These are phyloP conservation scores for Amazona guildingii DNA, from an alignment of 2,113 vertebrate genomes.

Conservation along the genomic window DNA sequence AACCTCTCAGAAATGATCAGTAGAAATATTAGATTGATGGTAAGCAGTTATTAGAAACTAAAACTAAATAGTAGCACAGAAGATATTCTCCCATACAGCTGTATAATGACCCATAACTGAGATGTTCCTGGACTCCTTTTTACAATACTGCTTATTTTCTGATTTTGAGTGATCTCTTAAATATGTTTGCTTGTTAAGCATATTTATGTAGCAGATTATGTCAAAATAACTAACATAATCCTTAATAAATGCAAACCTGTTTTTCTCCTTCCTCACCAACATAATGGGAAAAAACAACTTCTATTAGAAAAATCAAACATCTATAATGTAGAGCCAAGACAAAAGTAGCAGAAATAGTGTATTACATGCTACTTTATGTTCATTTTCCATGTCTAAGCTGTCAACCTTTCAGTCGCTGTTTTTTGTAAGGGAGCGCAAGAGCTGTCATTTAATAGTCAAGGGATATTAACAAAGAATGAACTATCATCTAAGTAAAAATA, in stretches of 20 bases:
- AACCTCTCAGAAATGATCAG: background rate
- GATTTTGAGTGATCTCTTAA: background rate
- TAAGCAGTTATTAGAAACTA: background rate
- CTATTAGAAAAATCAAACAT: background rate
- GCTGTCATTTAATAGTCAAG: slow-evolving; percentile 27
- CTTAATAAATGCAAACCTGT: background rate
- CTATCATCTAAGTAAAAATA: slow-evolving; percentile 26
- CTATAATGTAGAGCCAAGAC: background rate
- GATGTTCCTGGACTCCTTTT: background rate
- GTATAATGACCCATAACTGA: background rate
- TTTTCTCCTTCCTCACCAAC: background rate
- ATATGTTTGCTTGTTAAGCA: background rate
- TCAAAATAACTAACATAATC: background rate
- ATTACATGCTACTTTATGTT: background rate
- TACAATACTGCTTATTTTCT: background rate
- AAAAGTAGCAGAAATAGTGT: slow-evolving; percentile 3
- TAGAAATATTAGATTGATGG: background rate
- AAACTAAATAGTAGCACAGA: background rate
- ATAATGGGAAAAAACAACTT: background rate
- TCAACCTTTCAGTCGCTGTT: slow-evolving; percentile 3
- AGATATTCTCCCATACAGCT: background rate
- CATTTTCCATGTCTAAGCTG: background rate
- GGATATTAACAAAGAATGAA: slow-evolving; percentile 10
- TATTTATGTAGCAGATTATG: background rate
- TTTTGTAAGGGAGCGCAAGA: background rate